These are phyloP conservation scores for Cottoperca gobio DNA, from an alignment of 2,797 vertebrate species.

Conservation along the genomic window DNA sequence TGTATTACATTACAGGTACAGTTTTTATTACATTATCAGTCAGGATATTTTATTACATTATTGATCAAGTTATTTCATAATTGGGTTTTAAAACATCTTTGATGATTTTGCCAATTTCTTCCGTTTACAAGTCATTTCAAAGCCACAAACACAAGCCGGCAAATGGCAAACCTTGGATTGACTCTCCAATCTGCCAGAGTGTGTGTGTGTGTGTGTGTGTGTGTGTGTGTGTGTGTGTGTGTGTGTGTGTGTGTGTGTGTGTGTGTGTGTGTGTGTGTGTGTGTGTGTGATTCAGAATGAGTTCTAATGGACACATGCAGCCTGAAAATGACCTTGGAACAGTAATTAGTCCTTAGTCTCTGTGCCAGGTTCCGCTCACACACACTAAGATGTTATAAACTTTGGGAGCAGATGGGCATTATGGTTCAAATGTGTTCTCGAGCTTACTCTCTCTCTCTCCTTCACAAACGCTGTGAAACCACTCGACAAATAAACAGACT, in stretches of 20 bases:
- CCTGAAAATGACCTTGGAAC: conserved; percentile 41
- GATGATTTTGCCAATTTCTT: too few relatives aligned
- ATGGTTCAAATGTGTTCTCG: conserved; percentile 39
- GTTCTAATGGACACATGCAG: conserved; percentile 9
- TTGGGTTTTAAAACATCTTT: too few relatives aligned
- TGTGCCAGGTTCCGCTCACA: conserved; percentile 13
- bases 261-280: conserved; percentile 5
- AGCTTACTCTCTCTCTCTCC: too few relatives aligned
- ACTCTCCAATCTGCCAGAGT: conserved; percentile 4
- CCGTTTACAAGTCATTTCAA: conserved; percentile 5
- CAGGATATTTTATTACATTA: too few relatives aligned
- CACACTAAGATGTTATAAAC: conserved; percentile 32
- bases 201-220: too few relatives aligned
- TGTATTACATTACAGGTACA: not conserved
- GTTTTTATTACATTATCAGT: too few relatives aligned
- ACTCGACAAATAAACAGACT: conserved; percentile 16
- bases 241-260: too few relatives aligned
- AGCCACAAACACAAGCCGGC: not conserved
- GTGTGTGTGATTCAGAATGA: not conserved
- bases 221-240: not conserved
- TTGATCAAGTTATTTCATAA: too few relatives aligned
- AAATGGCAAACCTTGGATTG: not conserved
- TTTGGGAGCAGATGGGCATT: conserved; percentile 58
- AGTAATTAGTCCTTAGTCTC: not conserved
- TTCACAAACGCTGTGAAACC: not conserved